These are phyloP conservation scores for Rhinophrynus dorsalis DNA, from an alignment of 2,797 vertebrate genomes.

Conservation along the genomic window DNA sequence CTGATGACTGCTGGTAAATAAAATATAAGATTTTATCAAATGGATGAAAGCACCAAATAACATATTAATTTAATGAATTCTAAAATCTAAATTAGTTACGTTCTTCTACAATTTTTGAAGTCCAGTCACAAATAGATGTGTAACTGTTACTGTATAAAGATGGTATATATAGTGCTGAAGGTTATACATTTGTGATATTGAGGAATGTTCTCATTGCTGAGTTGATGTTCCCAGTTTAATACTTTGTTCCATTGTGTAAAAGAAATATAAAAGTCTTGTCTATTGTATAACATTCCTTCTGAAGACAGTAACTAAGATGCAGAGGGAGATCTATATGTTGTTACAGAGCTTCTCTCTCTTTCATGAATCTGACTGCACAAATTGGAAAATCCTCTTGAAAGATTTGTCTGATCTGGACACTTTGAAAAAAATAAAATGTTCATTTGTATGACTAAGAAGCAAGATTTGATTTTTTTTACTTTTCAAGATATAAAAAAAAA, in stretches of 20 bases:
- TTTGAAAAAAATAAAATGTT: slow-evolving; percentile 19
- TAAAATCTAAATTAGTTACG: background rate
- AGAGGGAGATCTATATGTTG: slow-evolving; percentile 38
- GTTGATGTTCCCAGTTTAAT: slow-evolving; percentile 32
- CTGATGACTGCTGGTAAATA: no score
- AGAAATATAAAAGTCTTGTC: slow-evolving; percentile 32
- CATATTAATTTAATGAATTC: slow-evolving; percentile 15
- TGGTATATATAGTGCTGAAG: slow-evolving; percentile 20
- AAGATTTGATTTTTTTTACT: background rate
- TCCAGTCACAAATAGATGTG: slow-evolving; percentile 5
- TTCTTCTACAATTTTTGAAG: background rate
- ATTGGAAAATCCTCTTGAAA: slow-evolving; percentile 39
- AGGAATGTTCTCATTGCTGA: slow-evolving; percentile 22
- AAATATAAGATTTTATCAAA: no score
- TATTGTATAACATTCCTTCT: slow-evolving; percentile 40
- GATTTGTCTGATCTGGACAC: slow-evolving; percentile 28
- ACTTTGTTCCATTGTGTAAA: slow-evolving; percentile 44
- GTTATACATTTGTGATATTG: background rate
- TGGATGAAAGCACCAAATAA: background rate
- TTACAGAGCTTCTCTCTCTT: slow-evolving; percentile 22
- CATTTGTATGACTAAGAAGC: slow-evolving; percentile 10
- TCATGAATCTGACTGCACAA: slow-evolving; percentile 38
- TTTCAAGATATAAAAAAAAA: background rate
- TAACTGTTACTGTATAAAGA: slow-evolving; percentile 19
- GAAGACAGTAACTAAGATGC: slow-evolving; percentile 37